A percentile compares a stretch with the other conserved stretches of the same genome.
Conservation (phyloP, 2,113 vertebrate genomes). For the Xiphorhynchus elegans region DNA sequence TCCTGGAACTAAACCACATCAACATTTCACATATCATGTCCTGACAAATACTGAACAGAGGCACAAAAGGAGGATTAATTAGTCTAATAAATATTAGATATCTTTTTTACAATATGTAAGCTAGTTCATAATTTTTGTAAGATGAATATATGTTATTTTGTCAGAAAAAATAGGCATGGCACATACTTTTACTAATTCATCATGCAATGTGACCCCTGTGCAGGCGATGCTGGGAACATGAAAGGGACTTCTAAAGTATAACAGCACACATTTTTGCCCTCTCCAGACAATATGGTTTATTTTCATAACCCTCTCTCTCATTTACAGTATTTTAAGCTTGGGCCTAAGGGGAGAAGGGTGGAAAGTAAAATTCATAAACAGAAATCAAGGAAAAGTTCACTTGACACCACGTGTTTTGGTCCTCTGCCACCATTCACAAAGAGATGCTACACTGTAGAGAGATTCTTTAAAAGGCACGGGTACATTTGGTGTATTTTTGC, state of each 20-base stretch:
- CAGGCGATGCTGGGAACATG: background rate
- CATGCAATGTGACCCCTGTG: background rate
- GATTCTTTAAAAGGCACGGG: background rate
- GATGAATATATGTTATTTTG: background rate
- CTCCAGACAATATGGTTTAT: background rate
- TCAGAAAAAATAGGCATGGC: background rate
- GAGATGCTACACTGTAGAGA: background rate
- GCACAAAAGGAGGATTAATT: background rate
- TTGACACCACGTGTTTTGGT: rapidly evolving
- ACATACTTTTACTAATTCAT: background rate
- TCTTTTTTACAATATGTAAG: background rate
- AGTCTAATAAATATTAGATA: background rate
- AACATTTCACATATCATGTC: background rate
- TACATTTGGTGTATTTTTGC: background rate
- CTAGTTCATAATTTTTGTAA: background rate
- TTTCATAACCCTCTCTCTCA: background rate
- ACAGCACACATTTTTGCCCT: background rate
- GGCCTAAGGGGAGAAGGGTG: rapidly evolving
- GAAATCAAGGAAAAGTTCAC: background rate
- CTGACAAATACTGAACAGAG: background rate
- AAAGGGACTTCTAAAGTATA: background rate
- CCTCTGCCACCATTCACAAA: background rate
- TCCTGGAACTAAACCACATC: background rate
- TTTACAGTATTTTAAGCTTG: background rate
- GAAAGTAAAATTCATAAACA: background rate